Conservation (phyloP, 1,140 invertebrate species). For the Pygmarrhopalites habei region DNA sequence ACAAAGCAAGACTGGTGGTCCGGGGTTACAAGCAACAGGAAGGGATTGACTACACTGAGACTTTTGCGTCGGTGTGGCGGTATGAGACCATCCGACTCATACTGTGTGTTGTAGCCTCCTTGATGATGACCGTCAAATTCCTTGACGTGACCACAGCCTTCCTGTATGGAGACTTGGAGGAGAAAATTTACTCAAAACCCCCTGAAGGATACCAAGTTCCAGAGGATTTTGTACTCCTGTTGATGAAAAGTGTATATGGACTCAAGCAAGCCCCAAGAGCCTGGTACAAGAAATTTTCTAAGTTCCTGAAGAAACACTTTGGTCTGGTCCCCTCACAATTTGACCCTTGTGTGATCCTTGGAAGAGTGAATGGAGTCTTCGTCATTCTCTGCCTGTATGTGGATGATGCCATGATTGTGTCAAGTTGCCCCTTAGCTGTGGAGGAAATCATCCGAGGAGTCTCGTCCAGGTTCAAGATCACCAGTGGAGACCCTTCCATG, state of each 20-base stretch:
- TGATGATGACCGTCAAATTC: neutral
- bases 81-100: slow-evolving; percentile 41
- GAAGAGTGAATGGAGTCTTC: slow-evolving; percentile 31
- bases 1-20: slow-evolving; percentile 45
- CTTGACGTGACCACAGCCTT: neutral
- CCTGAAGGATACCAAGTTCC: slow-evolving; percentile 25
- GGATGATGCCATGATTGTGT: neutral
- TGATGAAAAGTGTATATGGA: neutral
- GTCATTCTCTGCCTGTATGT: neutral
- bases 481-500: neutral
- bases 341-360: neutral
- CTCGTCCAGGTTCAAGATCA: neutral
- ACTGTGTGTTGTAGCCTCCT: slow-evolving; percentile 32
- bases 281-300: neutral
- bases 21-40: slow-evolving; percentile 44
- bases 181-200: neutral
- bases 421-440: neutral
- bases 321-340: neutral
- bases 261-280: slow-evolving; percentile 5
- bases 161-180: slow-evolving; percentile 3
- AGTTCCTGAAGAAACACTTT: neutral
- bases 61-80: slow-evolving; percentile 28
- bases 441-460: neutral
- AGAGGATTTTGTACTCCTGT: slow-evolving; percentile 15
- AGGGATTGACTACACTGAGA: slow-evolving; percentile 42